A percentile compares a stretch with the other conserved stretches of the same genome.
phyloP scores from a whole-genome alignment of 2,113 vertebrate species.

The Chrysochloris asiatica region DNA sequence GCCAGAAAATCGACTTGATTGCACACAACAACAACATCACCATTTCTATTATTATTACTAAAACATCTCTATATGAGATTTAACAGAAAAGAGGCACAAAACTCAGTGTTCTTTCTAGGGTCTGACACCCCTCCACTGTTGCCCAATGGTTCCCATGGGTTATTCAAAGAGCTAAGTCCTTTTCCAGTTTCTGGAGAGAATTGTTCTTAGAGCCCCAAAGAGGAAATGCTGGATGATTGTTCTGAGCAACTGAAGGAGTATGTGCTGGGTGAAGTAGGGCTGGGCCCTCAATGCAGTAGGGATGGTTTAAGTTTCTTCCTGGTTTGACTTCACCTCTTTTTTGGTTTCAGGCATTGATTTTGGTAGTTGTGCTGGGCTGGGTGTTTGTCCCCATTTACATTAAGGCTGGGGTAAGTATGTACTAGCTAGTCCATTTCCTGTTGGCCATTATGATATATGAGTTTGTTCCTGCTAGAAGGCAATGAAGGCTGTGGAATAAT shows the following conservation, averaged over 20 bases:
- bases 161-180: not conserved
- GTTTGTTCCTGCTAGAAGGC: not conserved
- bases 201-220: not conserved
- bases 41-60: not conserved
- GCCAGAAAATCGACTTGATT: not conserved
- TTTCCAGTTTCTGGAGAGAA: not conserved
- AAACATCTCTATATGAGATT: not conserved
- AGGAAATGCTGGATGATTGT: not conserved
- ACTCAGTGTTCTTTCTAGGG: no score
- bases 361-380: constrained; percentile 94
- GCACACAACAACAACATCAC: not conserved
- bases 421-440: not conserved
- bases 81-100: not conserved
- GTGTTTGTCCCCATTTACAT: constrained; percentile 97
- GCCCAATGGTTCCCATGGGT: no score
- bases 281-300: not conserved
- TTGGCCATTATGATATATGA: not conserved
- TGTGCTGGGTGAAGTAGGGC: not conserved
- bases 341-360: constrained; percentile 90
- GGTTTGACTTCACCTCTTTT: constrained; percentile 24
- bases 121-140: not conserved
- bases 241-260: not conserved
- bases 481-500: not conserved
- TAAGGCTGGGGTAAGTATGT: constrained; percentile 93
- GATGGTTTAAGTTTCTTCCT: not conserved